phyloP scores from a whole-genome alignment of 1,140 invertebrate genomes.

The Rhyzopertha dominica region DNA sequence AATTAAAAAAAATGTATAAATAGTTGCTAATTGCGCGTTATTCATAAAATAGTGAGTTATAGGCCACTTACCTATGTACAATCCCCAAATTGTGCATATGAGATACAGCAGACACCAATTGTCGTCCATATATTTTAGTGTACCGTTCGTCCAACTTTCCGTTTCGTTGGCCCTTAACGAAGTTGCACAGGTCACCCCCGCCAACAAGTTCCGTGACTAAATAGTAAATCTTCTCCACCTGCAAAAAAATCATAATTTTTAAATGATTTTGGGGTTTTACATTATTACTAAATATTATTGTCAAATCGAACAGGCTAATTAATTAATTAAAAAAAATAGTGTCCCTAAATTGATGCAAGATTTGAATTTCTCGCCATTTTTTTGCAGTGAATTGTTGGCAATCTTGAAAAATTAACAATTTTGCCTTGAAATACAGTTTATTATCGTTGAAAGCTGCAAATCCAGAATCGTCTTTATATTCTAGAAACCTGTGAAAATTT shows the following conservation, averaged over 20 bases:
- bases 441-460: too few relatives aligned
- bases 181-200: constrained; percentile 62
- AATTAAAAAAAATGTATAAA: neutral
- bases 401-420: too few relatives aligned
- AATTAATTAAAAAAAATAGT: too few relatives aligned
- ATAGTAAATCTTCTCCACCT: constrained; percentile 58
- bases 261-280: too few relatives aligned
- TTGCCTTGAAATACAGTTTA: too few relatives aligned
- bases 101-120: constrained; percentile 61
- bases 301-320: too few relatives aligned
- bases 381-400: too few relatives aligned
- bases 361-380: too few relatives aligned
- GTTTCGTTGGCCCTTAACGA: constrained; percentile 54
- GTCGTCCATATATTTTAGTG: constrained; percentile 54
- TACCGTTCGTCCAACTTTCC: constrained; percentile 56
- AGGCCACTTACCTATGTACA: constrained; percentile 58
- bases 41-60: neutral
- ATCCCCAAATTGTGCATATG: constrained; percentile 65
- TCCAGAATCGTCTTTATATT: too few relatives aligned
- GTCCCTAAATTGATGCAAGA: too few relatives aligned
- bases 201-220: constrained; percentile 62
- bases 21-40: neutral
- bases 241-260: constrained; percentile 9
- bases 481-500: too few relatives aligned
- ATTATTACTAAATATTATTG: too few relatives aligned